Evolutionary conservation across 2,888 invertebrate species (phyloP).

Genomic region (Limnephilus auricula): DNA sequence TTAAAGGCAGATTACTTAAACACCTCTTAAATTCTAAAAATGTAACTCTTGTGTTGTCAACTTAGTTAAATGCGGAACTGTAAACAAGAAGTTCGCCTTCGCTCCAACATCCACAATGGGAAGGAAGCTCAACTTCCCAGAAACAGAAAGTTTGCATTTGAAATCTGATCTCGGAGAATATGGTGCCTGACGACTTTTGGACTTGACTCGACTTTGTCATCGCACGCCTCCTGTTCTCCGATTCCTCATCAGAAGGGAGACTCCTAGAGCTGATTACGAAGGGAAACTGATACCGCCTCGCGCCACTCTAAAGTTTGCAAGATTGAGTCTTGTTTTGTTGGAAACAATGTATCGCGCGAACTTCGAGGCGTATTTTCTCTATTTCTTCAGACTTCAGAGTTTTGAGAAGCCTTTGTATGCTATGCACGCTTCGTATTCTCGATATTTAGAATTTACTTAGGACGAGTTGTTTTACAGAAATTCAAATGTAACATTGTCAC

Average conservation of each 20-base stretch:
- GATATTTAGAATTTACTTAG: not conserved
- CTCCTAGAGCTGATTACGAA: not conserved
- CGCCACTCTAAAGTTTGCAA: not conserved
- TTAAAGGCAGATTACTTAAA: not conserved
- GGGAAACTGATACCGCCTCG: not conserved
- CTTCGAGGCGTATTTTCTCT: not conserved
- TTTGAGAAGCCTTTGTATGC: not conserved
- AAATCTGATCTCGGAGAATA: constrained; percentile 2
- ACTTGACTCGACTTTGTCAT: not conserved
- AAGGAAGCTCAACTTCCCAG: not conserved
- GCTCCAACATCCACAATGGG: not conserved
- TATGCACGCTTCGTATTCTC: not conserved
- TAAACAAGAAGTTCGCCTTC: not conserved
- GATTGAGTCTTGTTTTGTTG: not conserved
- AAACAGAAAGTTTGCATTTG: not conserved
- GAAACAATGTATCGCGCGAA: not conserved
- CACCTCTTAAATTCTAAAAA: not conserved
- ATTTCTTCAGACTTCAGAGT: not conserved
- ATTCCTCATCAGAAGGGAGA: not conserved
- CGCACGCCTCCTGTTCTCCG: not conserved
- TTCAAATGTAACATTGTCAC: no score
- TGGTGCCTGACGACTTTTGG: not conserved
- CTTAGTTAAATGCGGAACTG: not conserved
- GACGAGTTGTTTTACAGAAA: no score
- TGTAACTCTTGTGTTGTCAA: not conserved